These are phyloP conservation scores for Chrysemys picta DNA, from an alignment of 2,113 vertebrate species.

Conservation along the genomic window DNA sequence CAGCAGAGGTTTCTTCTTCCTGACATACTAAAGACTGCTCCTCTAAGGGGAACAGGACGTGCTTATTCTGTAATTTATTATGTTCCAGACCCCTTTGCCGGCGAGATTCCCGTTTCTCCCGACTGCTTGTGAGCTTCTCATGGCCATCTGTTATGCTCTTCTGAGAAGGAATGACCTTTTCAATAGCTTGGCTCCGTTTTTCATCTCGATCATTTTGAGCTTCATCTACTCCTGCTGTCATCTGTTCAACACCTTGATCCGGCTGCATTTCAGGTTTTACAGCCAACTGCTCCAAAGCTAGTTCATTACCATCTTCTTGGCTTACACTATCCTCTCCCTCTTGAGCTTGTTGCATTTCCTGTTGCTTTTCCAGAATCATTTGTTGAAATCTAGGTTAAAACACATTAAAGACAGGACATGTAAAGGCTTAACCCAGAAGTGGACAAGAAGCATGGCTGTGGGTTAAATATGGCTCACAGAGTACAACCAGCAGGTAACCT, in stretches of 20 bases:
- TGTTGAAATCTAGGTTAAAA: slow-evolving; percentile 65
- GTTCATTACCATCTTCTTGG: not conserved
- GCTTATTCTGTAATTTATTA: slow-evolving; percentile 88
- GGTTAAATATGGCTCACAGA: not conserved
- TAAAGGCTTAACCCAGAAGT: not conserved
- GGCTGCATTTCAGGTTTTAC: not conserved
- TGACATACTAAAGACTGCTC: not conserved
- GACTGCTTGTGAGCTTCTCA: slow-evolving; percentile 75
- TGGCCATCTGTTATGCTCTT: not conserved
- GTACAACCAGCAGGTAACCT: not conserved
- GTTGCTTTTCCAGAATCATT: slow-evolving; percentile 70
- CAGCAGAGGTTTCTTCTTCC: slow-evolving; percentile 45
- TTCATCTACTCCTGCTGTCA: not conserved
- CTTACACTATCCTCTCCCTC: not conserved
- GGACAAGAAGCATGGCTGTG: not conserved
- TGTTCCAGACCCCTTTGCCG: slow-evolving; percentile 93
- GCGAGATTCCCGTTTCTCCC: slow-evolving; percentile 91
- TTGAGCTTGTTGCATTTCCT: slow-evolving; percentile 58
- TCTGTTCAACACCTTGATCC: not conserved
- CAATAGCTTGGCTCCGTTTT: not conserved
- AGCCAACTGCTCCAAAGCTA: not conserved
- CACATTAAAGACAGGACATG: not conserved
- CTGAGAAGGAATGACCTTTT: not conserved
- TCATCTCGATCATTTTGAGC: not conserved
- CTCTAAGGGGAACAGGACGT: slow-evolving; percentile 74